These are phyloP conservation scores for Orthosia incerta DNA, from an alignment of 2,888 invertebrate species.

Conservation along the genomic window DNA sequence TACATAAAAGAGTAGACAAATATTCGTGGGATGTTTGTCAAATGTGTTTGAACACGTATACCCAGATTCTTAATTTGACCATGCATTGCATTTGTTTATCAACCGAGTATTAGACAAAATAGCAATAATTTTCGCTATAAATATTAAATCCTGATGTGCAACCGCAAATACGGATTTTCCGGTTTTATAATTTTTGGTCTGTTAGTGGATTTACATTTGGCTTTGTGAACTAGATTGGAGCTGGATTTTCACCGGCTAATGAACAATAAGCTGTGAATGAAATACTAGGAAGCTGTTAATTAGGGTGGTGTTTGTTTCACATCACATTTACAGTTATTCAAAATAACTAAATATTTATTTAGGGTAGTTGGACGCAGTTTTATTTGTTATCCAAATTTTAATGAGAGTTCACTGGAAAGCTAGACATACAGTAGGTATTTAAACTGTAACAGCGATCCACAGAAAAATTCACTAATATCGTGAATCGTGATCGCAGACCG, in stretches of 20 bases:
- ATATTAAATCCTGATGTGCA: not conserved
- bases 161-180: not conserved
- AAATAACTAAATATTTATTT: not conserved
- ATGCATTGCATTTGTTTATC: too few relatives aligned
- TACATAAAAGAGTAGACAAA: too few relatives aligned
- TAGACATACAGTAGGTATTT: not conserved
- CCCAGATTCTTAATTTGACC: too few relatives aligned
- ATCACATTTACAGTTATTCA: not conserved
- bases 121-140: not conserved
- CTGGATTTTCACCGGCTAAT: conserved; percentile 15
- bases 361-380: not conserved
- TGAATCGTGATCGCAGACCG: too few relatives aligned
- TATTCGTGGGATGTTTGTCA: too few relatives aligned
- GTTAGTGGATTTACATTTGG: not conserved
- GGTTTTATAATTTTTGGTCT: not conserved
- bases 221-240: not conserved
- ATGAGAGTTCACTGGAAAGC: not conserved
- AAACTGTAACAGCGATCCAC: too few relatives aligned
- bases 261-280: not conserved
- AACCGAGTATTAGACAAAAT: not conserved
- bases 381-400: not conserved
- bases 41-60: too few relatives aligned
- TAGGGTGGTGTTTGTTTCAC: not conserved
- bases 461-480: too few relatives aligned
- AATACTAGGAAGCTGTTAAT: conserved; percentile 26